Conservation (phyloP, 1,140 invertebrate species). For the Calosoma granatense region DNA sequence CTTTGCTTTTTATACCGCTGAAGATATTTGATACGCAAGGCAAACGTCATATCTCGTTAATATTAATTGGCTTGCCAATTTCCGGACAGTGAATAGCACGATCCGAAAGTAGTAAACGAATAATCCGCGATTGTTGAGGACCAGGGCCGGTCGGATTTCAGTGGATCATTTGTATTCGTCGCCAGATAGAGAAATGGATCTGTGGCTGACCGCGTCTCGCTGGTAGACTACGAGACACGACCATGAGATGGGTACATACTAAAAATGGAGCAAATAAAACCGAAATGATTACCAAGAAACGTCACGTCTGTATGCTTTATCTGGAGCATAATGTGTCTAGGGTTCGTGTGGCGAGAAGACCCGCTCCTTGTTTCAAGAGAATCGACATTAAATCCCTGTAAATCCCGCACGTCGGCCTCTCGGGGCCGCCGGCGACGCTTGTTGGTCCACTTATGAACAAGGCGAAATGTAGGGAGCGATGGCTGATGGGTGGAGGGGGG, state of each 20-base stretch:
- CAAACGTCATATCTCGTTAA: too few relatives aligned
- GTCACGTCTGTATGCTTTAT: neutral
- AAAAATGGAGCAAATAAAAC: neutral
- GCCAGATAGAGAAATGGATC: neutral
- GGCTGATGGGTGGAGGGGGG: neutral
- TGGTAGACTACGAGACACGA: neutral
- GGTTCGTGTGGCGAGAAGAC: neutral
- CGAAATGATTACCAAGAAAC: constrained; percentile 1
- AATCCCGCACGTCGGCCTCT: constrained; percentile 19
- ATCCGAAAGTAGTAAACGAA: too few relatives aligned
- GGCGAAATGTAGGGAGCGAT: neutral
- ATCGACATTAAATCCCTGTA: constrained; percentile 23
- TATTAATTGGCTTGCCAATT: too few relatives aligned
- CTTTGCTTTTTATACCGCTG: too few relatives aligned
- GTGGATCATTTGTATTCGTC: neutral
- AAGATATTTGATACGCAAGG: too few relatives aligned
- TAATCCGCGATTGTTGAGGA: too few relatives aligned
- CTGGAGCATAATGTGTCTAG: constrained; percentile 13
- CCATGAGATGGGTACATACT: neutral
- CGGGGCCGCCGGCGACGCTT: neutral
- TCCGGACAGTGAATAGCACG: too few relatives aligned
- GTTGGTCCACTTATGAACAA: constrained; percentile 5
- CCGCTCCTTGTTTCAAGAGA: constrained; percentile 21
- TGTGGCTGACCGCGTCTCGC: neutral
- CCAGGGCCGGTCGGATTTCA: neutral